A percentile compares a stretch with the other conserved stretches of the same genome.
phyloP scores from a whole-genome alignment of 37 sponge, comb jelly and placozoan species.

The Axinella damicornis region DNA sequence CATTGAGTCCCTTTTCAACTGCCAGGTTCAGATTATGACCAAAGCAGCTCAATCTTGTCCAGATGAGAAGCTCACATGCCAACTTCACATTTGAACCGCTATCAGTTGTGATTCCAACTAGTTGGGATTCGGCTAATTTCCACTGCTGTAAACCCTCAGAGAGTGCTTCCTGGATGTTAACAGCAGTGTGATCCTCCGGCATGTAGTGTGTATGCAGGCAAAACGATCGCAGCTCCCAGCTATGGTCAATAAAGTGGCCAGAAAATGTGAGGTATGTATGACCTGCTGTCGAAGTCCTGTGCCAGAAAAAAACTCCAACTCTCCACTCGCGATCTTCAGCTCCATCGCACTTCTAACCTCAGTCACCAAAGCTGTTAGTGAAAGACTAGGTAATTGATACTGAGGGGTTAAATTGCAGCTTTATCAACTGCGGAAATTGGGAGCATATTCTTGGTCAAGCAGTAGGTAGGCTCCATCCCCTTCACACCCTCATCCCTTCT shows the following conservation, averaged over 20 bases:
- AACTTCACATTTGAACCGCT: slow-evolving; percentile 16
- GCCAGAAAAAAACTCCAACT: slow-evolving; percentile 20
- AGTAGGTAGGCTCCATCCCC: no score
- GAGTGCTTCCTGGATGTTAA: slow-evolving; percentile 11
- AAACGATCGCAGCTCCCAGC: slow-evolving; percentile 11
- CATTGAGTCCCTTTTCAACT: slow-evolving; percentile 21
- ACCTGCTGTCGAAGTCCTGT: slow-evolving; percentile 27
- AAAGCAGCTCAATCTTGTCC: slow-evolving; percentile 13
- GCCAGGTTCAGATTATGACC: slow-evolving; percentile 37
- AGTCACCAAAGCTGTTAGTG: not conserved
- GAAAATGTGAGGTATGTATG: slow-evolving; percentile 32
- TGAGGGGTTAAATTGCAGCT: not conserved
- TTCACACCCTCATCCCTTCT: no score
- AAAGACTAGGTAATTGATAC: slow-evolving; percentile 13
- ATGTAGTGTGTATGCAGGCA: slow-evolving; percentile 28
- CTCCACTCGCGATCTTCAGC: not conserved
- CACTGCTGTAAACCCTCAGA: slow-evolving; percentile 11
- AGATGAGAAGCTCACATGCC: slow-evolving; percentile 6
- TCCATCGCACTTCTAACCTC: slow-evolving; percentile 2
- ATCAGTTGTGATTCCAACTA: slow-evolving; percentile 21
- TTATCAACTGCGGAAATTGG: slow-evolving; percentile 19
- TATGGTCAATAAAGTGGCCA: slow-evolving; percentile 9
- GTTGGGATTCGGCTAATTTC: not conserved
- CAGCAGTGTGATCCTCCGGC: slow-evolving; percentile 50
- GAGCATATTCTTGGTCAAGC: slow-evolving; percentile 28